Conservation (phyloP, 1,140 invertebrate genomes). For the Thaumatotibia leucotreta region DNA sequence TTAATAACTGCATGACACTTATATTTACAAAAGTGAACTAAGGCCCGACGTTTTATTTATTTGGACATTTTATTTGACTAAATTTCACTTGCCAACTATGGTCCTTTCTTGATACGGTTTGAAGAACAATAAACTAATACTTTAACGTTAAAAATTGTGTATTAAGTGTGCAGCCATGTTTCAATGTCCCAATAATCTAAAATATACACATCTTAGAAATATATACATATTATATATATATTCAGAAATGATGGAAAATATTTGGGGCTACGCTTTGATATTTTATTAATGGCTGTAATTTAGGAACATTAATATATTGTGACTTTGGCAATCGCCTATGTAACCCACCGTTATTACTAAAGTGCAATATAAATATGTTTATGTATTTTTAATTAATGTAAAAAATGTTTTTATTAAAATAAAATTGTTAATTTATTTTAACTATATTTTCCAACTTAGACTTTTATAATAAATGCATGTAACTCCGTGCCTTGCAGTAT, state of each 20-base stretch:
- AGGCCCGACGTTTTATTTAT: background rate
- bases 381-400: background rate
- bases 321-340: background rate
- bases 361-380: background rate
- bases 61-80: background rate
- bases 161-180: background rate
- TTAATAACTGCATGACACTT: background rate
- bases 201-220: background rate
- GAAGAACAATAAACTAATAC: background rate
- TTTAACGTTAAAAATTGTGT: background rate
- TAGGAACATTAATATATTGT: background rate
- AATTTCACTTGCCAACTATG: slow-evolving; percentile 9
- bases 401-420: background rate
- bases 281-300: background rate
- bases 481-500: background rate
- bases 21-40: background rate
- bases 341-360: background rate
- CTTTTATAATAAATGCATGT: background rate
- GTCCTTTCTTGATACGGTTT: slow-evolving; percentile 1
- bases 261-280: background rate
- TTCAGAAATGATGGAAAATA: background rate
- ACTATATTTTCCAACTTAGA: background rate
- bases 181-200: background rate
- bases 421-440: background rate
- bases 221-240: background rate